Evolutionary conservation across 2,888 invertebrate genomes (phyloP).

Genomic region (Suillia variegata): DNA sequence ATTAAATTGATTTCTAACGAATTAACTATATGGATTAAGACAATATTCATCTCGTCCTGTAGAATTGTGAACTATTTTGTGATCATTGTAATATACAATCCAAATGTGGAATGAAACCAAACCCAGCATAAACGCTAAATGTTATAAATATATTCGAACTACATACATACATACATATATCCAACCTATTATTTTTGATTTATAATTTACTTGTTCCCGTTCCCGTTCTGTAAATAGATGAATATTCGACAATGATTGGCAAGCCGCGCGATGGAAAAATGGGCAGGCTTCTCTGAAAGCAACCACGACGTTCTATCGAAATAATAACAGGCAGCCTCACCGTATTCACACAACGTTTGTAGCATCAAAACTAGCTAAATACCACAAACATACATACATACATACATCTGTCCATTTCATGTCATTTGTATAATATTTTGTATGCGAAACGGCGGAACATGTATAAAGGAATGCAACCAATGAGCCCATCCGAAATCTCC

Average conservation of each 20-base stretch:
- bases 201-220: slow-evolving; percentile 6
- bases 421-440: slow-evolving; percentile 10
- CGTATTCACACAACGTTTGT: slow-evolving; percentile 22
- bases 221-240: slow-evolving; percentile 56
- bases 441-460: slow-evolving; percentile 7
- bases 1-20: too few relatives aligned
- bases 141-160: too few relatives aligned
- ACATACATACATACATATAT: too few relatives aligned
- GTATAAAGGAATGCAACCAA: slow-evolving; percentile 7
- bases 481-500: neutral
- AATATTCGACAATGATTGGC: slow-evolving; percentile 62
- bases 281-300: slow-evolving; percentile 60
- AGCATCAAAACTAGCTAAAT: slow-evolving; percentile 12
- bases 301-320: slow-evolving; percentile 27
- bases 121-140: too few relatives aligned
- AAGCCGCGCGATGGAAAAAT: slow-evolving; percentile 61
- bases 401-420: neutral
- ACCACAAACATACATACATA: slow-evolving; percentile 7
- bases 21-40: too few relatives aligned
- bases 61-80: too few relatives aligned
- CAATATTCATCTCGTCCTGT: too few relatives aligned
- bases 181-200: slow-evolving; percentile 17
- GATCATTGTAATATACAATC: too few relatives aligned
- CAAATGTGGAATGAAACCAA: too few relatives aligned
- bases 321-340: slow-evolving; percentile 23